A percentile compares a stretch with the other conserved stretches of the same genome.
Conservation (phyloP, 53 echinoderm and acorn worm species). For the Mesocentrotus franciscanus region DNA sequence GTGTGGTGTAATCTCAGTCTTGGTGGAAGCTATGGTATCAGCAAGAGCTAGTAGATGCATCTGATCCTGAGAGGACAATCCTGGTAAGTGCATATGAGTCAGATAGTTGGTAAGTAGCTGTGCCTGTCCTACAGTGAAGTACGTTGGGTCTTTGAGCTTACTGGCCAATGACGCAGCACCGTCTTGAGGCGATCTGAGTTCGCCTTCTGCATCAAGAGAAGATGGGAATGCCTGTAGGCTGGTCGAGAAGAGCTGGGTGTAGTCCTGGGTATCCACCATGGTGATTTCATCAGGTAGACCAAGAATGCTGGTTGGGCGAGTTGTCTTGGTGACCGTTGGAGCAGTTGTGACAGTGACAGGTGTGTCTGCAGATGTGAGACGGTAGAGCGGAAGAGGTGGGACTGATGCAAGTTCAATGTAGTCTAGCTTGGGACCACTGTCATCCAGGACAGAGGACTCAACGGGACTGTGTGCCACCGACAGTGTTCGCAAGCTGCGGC, state of each 20-base stretch:
- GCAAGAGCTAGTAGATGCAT: slow-evolving; percentile 97
- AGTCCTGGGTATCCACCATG: slow-evolving; percentile 74
- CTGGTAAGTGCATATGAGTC: slow-evolving; percentile 96
- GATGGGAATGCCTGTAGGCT: slow-evolving; percentile 78
- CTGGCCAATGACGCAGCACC: slow-evolving; percentile 58
- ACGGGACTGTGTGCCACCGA: slow-evolving; percentile 88
- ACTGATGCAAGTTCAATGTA: slow-evolving; percentile 96
- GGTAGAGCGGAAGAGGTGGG: slow-evolving; percentile 96
- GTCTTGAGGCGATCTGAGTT: slow-evolving; percentile 61
- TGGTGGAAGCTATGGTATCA: slow-evolving; percentile 93
- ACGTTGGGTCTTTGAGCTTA: slow-evolving; percentile 85
- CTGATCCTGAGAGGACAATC: slow-evolving; percentile 92
- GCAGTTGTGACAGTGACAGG: slow-evolving; percentile 71
- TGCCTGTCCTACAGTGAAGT: slow-evolving; percentile 92
- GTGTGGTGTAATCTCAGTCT: slow-evolving; percentile 90
- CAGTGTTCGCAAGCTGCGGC: slow-evolving; percentile 65
- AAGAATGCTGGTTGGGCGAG: slow-evolving; percentile 73
- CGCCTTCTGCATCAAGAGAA: slow-evolving; percentile 41
- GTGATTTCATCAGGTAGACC: slow-evolving; percentile 65
- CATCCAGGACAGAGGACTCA: slow-evolving; percentile 77
- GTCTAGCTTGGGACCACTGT: slow-evolving; percentile 78
- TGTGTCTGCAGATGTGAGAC: slow-evolving; percentile 87
- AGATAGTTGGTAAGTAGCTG: slow-evolving; percentile 93
- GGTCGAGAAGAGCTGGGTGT: slow-evolving; percentile 88
- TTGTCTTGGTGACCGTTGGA: slow-evolving; percentile 51